Percentiles rank a stretch among this genome's conserved stretches.
Conservation (phyloP, 2,113 vertebrate species). For the Anas platyrhynchos region DNA sequence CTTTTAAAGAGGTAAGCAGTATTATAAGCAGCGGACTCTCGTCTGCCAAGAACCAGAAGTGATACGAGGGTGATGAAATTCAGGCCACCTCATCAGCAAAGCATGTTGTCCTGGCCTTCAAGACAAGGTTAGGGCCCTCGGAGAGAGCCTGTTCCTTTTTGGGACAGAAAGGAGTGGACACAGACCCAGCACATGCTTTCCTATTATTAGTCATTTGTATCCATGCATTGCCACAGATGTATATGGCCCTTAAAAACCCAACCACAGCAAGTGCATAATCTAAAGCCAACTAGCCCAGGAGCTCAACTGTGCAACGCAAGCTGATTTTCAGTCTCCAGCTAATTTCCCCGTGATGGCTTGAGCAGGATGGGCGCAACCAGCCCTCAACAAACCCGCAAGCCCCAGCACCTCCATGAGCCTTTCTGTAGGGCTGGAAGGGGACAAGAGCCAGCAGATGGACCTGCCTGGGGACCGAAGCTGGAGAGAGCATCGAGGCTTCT, state of each 20-base stretch:
- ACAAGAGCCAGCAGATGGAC: not conserved
- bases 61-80: slow-evolving; percentile 67
- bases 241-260: not conserved
- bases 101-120: slow-evolving; percentile 69
- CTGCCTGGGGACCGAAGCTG: fast-evolving
- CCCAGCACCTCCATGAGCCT: not conserved
- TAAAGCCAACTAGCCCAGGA: not conserved
- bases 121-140: slow-evolving; percentile 62
- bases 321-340: not conserved
- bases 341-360: fast-evolving
- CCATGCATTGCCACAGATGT: not conserved
- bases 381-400: not conserved
- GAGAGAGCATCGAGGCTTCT: not conserved
- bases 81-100: slow-evolving; percentile 64
- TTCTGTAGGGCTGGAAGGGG: not conserved
- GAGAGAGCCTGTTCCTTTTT: slow-evolving; percentile 57
- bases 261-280: not conserved
- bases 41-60: slow-evolving; percentile 67
- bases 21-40: slow-evolving; percentile 35
- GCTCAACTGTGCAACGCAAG: fast-evolving
- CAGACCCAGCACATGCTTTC: slow-evolving; percentile 42
- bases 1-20: slow-evolving; percentile 58
- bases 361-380: not conserved
- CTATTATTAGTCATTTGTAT: slow-evolving; percentile 63
- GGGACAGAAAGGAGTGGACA: slow-evolving; percentile 57